phyloP scores from a whole-genome alignment of 2,797 vertebrate genomes.

The Peromyscus eremicus region DNA sequence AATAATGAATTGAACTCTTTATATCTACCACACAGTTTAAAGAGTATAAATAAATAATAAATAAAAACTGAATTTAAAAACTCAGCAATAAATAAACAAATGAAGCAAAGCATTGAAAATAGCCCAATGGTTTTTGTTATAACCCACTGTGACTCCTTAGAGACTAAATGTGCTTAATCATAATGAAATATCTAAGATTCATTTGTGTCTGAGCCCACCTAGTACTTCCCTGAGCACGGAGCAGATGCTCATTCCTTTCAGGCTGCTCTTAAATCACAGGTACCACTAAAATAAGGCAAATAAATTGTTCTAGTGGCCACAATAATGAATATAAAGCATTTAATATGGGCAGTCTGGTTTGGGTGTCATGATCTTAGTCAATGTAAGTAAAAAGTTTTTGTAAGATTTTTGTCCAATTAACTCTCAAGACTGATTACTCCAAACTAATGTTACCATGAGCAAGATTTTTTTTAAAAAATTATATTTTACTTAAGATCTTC shows the following conservation, averaged over 20 bases:
- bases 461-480: constrained; percentile 23
- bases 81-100: neutral
- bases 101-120: neutral
- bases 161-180: neutral
- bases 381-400: neutral
- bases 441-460: neutral
- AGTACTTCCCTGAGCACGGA: neutral
- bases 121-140: neutral
- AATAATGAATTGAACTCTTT: constrained; percentile 18
- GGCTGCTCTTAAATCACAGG: neutral
- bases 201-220: neutral
- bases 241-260: neutral
- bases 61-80: neutral
- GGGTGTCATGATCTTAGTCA: neutral
- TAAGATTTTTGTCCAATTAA: neutral
- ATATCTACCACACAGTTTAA: neutral
- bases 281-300: neutral
- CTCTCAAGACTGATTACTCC: neutral
- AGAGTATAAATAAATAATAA: neutral
- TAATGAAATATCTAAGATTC: neutral
- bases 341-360: neutral
- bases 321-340: neutral
- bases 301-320: neutral
- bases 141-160: neutral
- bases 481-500: neutral